phyloP scores from a whole-genome alignment of 2,888 invertebrate genomes.

The Netelia melanura region DNA sequence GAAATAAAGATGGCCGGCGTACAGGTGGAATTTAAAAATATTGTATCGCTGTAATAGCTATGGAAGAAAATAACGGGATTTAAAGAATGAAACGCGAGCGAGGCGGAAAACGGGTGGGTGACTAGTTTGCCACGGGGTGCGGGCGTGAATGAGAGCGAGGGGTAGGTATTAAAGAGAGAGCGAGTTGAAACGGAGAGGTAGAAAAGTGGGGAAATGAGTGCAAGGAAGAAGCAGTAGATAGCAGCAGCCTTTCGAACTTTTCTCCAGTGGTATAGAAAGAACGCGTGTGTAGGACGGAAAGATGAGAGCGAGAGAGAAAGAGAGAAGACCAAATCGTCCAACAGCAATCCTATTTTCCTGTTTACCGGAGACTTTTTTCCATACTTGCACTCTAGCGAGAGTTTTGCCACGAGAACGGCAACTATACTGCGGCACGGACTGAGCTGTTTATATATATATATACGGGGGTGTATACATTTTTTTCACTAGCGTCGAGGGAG shows the following conservation, averaged over 20 bases:
- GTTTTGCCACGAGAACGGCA: background rate
- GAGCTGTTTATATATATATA: background rate
- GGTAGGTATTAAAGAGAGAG: slow-evolving; percentile 16
- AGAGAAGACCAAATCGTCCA: slow-evolving; percentile 56
- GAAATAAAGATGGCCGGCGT: too few relatives aligned
- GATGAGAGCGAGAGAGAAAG: slow-evolving; percentile 16
- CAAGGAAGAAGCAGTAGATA: slow-evolving; percentile 34
- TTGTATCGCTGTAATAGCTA: background rate
- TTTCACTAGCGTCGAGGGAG: background rate
- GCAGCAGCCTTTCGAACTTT: slow-evolving; percentile 47
- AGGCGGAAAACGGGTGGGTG: slow-evolving; percentile 19
- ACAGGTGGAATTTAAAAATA: background rate
- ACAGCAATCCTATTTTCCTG: slow-evolving; percentile 64
- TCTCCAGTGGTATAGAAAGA: slow-evolving; percentile 13
- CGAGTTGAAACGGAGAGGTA: slow-evolving; percentile 18
- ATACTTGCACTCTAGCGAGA: background rate
- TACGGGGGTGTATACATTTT: background rate
- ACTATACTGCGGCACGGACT: background rate
- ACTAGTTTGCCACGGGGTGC: slow-evolving; percentile 7
- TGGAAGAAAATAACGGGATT: slow-evolving; percentile 11
- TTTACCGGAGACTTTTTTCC: slow-evolving; percentile 47
- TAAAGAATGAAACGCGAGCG: slow-evolving; percentile 44
- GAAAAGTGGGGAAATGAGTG: slow-evolving; percentile 33
- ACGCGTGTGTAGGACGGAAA: slow-evolving; percentile 17
- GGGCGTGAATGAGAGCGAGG: slow-evolving; percentile 19